Evolutionary conservation across 2,888 invertebrate species (phyloP), one percentile per base, ranked within the genome.

Genomic region (Nomada hirtipes): DNA sequence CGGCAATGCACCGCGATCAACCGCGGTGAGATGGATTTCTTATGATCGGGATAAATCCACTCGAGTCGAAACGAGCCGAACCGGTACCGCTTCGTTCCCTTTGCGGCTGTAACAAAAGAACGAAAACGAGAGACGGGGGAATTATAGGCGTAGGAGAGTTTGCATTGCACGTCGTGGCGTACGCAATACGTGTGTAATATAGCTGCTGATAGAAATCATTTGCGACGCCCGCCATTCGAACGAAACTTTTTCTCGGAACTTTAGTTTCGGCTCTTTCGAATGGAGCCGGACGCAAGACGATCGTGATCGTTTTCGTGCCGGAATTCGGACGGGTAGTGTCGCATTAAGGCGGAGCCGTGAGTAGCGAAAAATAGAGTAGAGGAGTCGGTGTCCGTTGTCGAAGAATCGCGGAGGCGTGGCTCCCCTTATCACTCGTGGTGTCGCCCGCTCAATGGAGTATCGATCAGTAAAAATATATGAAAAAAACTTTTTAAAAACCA

Each of bases 331-430:
- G n/a, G 1, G 52, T 1, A 20, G 36, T 36, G 15, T 52, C n/a
- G 15, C 52, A 36, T 57, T 57, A 70, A 70, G 69, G 69, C 59
- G 69, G 69, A 36, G 61, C 29, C 29, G 11, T 2, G 29, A 59
- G n/a, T 15, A 29, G 26, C n/a, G 61, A 47, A 20, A 52, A 50
- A 76, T 23, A n/a, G 18, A 10, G 60, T 0, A 59, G 7, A 20
- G 47, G 23, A 61, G 61, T 67, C 52, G 36, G 61, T 68, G 65
- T 52, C 23, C 67, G 47, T 53, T n/a, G 15, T 11, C 57, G 63
- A 52, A 60, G 68, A 78, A 78, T 79, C 26, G 64, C 18, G 73
- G 73, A 81, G 79, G 81, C 73, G 81, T 79, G 79, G 81, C 36
- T 23, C 1, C 44, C 52, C 59, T 74, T 74, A 81, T 79, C 74